These are phyloP conservation scores for Ciconia boyciana DNA, from an alignment of 2,113 vertebrate species.

Conservation along the genomic window DNA sequence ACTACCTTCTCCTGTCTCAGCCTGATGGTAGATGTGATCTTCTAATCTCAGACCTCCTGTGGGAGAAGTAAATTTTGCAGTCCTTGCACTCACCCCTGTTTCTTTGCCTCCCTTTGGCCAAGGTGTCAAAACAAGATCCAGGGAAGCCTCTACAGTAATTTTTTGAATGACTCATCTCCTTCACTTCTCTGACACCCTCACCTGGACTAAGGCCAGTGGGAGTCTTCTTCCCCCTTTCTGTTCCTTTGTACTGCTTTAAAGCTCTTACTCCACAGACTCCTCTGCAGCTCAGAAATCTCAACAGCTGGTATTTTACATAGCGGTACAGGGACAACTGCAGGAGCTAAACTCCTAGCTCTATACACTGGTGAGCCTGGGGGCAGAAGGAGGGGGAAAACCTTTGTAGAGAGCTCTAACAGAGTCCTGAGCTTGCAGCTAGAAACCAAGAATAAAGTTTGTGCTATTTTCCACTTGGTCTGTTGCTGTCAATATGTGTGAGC, in stretches of 20 bases:
- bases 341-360: not conserved
- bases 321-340: rapidly evolving
- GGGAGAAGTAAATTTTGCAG: not conserved
- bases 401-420: not conserved
- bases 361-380: not conserved
- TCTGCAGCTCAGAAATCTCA: not conserved
- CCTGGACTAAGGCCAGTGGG: not conserved
- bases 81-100: not conserved
- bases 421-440: not conserved
- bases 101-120: not conserved
- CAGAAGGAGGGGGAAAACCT: not conserved
- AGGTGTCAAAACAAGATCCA: not conserved
- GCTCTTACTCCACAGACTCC: not conserved
- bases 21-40: not conserved
- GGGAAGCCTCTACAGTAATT: not conserved
- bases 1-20: not conserved
- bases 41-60: not conserved
- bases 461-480: not conserved
- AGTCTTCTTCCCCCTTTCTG: not conserved
- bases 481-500: not conserved
- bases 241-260: not conserved
- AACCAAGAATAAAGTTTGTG: not conserved
- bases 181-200: not conserved
- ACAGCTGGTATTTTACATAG: too few species aligned
- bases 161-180: not conserved